Evolutionary conservation across 2,113 vertebrate genomes (phyloP).

Genomic region (Motacilla alba): DNA sequence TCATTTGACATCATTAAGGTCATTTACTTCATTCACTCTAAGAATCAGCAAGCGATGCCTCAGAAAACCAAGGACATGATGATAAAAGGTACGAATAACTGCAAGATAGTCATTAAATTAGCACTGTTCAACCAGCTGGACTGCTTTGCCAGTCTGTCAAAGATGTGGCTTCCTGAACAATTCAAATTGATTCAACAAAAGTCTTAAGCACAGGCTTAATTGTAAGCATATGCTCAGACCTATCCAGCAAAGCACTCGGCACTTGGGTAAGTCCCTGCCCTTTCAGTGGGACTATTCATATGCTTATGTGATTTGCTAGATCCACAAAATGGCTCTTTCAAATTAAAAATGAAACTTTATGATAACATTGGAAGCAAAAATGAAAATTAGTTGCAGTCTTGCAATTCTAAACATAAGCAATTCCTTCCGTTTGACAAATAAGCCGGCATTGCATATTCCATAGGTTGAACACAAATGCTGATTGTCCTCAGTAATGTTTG

Average conservation of each 20-base stretch:
- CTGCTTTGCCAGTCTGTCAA: neutral
- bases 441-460: neutral
- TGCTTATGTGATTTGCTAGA: constrained; percentile 44
- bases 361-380: constrained; percentile 29
- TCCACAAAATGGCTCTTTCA: neutral
- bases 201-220: constrained; percentile 44
- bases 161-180: constrained; percentile 34
- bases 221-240: constrained; percentile 56
- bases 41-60: constrained; percentile 45
- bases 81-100: neutral
- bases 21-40: constrained; percentile 58
- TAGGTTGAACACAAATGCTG: constrained; percentile 19
- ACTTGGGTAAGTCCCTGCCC: neutral
- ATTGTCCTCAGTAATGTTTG: constrained; percentile 42
- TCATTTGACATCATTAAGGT: constrained; percentile 52
- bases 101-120: neutral
- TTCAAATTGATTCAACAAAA: constrained; percentile 19
- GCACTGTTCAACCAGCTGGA: neutral
- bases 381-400: constrained; percentile 19
- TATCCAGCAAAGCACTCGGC: constrained; percentile 13
- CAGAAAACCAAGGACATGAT: constrained; percentile 33
- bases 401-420: constrained; percentile 26
- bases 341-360: constrained; percentile 36
- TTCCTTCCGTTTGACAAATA: constrained; percentile 21
- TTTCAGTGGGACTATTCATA: constrained; percentile 40